A percentile compares a stretch with the other conserved stretches of the same genome.
These are phyloP conservation scores for Harpagifer antarcticus DNA, from an alignment of 2,797 vertebrate genomes.

Conservation along the genomic window DNA sequence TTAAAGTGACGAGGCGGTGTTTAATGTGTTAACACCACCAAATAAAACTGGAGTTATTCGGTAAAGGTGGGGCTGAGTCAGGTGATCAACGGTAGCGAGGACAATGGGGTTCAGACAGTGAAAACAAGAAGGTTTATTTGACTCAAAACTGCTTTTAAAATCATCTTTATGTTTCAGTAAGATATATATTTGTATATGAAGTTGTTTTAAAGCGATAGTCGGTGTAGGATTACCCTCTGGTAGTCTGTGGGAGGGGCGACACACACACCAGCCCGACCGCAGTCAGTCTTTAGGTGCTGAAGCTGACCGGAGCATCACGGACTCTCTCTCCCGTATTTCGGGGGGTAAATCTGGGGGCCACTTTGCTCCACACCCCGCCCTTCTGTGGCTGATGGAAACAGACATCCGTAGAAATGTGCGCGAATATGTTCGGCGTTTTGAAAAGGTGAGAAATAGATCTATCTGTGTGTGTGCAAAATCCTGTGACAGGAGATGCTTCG, in stretches of 20 bases:
- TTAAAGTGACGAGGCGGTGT: too few species aligned
- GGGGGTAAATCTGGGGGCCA: slow-evolving; percentile 31
- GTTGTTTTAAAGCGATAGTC: slow-evolving; percentile 1
- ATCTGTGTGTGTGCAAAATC: slow-evolving; percentile 7
- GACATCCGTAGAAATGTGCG: slow-evolving; percentile 82
- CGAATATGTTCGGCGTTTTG: slow-evolving; percentile 87
- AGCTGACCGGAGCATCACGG: slow-evolving; percentile 51
- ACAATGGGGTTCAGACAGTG: slow-evolving; percentile 35
- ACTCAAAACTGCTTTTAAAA: rapidly evolving
- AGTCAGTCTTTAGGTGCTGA: slow-evolving; percentile 57
- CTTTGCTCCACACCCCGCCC: slow-evolving; percentile 22
- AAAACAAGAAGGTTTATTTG: background rate
- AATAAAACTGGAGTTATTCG: slow-evolving; percentile 24
- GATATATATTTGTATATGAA: background rate
- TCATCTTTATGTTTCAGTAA: rapidly evolving
- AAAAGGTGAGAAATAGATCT: slow-evolving; percentile 83
- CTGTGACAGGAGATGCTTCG: slow-evolving; percentile 23
- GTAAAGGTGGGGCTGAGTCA: slow-evolving; percentile 69
- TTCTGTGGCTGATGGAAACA: slow-evolving; percentile 80
- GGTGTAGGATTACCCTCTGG: slow-evolving; percentile 8
- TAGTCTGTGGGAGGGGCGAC: slow-evolving; percentile 75
- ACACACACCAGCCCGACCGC: slow-evolving; percentile 50
- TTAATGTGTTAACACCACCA: background rate
- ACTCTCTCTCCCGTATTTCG: background rate
- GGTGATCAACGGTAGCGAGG: slow-evolving; percentile 60